These are phyloP conservation scores for Bovichtus diacanthus DNA, from an alignment of 2,797 vertebrate species.

Conservation along the genomic window DNA sequence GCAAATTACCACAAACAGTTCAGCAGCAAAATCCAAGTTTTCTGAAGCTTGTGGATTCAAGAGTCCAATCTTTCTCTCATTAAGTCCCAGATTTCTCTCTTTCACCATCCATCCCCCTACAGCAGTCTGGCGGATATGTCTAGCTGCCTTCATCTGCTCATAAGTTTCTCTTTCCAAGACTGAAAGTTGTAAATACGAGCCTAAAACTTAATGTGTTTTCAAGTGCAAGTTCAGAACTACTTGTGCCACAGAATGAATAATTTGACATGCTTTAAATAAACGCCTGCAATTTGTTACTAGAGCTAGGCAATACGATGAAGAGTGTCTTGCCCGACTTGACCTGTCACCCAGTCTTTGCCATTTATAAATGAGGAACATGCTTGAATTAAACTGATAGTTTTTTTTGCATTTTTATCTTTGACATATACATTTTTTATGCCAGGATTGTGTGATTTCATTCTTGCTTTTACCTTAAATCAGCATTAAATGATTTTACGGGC, in stretches of 20 bases:
- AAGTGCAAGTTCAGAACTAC: conserved; percentile 5
- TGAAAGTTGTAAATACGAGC: conserved; percentile 16
- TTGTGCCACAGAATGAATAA: neutral
- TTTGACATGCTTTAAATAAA: neutral
- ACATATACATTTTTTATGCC: neutral
- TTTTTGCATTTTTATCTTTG: neutral
- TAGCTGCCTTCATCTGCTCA: conserved; percentile 39
- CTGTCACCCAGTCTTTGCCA: neutral
- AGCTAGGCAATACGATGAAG: neutral
- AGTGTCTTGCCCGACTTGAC: neutral
- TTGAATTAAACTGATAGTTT: neutral
- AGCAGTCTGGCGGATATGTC: conserved; percentile 14
- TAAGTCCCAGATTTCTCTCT: conserved; percentile 40
- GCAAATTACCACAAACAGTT: conserved; percentile 12
- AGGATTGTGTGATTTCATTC: neutral
- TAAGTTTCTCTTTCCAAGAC: conserved; percentile 32
- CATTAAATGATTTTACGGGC: neutral
- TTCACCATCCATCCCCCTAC: conserved; percentile 28
- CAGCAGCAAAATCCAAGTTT: conserved; percentile 26
- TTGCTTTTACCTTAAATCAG: neutral
- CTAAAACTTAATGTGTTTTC: conserved; percentile 24
- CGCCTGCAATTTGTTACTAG: neutral
- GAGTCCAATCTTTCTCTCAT: conserved; percentile 51
- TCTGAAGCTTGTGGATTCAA: conserved; percentile 41
- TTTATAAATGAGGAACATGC: neutral